phyloP scores from a whole-genome alignment of 2,888 invertebrate species.

The Brachypalpus laphriformis region DNA sequence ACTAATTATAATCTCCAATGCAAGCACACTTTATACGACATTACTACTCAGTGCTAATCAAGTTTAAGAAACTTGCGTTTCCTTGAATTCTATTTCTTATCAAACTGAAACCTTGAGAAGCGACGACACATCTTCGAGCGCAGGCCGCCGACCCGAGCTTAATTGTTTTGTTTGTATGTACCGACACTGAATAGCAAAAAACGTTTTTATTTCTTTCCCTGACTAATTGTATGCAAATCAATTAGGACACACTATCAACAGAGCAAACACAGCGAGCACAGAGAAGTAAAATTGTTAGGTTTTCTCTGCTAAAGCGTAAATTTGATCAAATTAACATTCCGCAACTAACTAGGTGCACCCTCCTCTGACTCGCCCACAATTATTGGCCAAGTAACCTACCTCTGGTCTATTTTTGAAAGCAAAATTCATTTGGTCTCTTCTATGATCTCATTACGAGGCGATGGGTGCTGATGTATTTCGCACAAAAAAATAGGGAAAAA shows the following conservation, averaged over 20 bases:
- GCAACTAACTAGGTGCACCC: background rate
- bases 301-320: background rate
- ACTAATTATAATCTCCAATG: background rate
- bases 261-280: background rate
- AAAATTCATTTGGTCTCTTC: constrained; percentile 4
- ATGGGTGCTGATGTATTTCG: background rate
- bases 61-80: background rate
- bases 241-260: background rate
- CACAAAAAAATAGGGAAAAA: background rate
- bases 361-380: background rate
- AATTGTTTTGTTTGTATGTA: background rate
- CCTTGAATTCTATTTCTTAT: background rate
- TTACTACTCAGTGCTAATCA: background rate
- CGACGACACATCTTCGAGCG: background rate
- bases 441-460: constrained; percentile 44
- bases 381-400: background rate
- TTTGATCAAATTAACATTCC: background rate
- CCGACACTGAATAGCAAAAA: background rate
- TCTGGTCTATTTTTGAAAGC: background rate
- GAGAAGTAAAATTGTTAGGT: background rate
- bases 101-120: background rate
- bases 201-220: background rate
- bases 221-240: constrained; percentile 1
- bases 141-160: background rate
- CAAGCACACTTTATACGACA: background rate